Percentiles rank a stretch among this genome's conserved stretches.
Conservation (phyloP, 2,113 vertebrate genomes). For the Arothron firmamentum region DNA sequence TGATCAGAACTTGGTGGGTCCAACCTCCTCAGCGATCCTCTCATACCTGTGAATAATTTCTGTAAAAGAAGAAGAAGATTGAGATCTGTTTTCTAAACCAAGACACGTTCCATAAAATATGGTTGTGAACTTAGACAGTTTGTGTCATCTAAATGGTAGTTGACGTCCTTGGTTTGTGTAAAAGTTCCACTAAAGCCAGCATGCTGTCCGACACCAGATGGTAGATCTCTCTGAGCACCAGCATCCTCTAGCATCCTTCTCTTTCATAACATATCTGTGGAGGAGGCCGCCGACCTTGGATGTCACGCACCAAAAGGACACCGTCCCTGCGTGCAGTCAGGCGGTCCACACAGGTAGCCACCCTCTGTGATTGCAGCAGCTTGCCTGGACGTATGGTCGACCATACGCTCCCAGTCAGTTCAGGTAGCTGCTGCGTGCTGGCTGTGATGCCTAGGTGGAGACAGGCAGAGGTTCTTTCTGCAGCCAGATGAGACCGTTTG, state of each 20-base stretch:
- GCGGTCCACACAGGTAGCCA: conserved; percentile 16
- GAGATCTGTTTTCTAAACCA: too few species aligned
- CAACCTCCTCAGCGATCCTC: too few species aligned
- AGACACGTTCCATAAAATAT: too few species aligned
- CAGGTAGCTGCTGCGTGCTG: background rate
- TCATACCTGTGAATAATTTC: too few species aligned
- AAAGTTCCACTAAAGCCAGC: conserved; percentile 2
- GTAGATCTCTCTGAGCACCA: conserved; percentile 20
- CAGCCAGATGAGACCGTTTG: conserved; percentile 27
- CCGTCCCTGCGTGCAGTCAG: conserved; percentile 37
- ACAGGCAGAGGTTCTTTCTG: conserved; percentile 7
- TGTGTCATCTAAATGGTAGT: too few species aligned
- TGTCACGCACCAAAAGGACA: conserved; percentile 24
- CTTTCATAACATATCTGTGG: conserved; percentile 8
- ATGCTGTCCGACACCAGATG: conserved; percentile 32
- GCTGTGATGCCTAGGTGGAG: conserved; percentile 8
- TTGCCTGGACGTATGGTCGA: background rate
- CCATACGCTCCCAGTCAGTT: background rate
- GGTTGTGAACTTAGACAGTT: too few species aligned
- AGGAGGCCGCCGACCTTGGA: conserved; percentile 40
- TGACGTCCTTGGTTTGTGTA: background rate
- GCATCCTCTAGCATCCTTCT: conserved; percentile 4
- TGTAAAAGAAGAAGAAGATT: too few species aligned
- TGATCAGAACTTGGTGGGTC: too few species aligned
- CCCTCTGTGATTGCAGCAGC: conserved; percentile 26